Conservation (phyloP, 2,797 vertebrate genomes). For the Amphiprion clarkii region DNA sequence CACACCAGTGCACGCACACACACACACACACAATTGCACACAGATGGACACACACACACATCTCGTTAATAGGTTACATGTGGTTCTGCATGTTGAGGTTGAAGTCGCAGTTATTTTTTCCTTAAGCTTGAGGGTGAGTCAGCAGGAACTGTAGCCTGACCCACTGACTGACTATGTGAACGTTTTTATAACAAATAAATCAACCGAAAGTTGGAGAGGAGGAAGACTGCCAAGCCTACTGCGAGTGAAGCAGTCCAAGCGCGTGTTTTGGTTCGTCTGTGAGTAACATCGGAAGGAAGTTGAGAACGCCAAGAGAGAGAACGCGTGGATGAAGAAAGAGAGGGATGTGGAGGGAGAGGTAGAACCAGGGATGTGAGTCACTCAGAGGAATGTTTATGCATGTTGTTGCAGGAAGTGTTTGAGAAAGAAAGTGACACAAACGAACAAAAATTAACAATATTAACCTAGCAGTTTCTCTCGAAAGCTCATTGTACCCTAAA, state of each 20-base stretch:
- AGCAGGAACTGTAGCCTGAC: conserved; percentile 39
- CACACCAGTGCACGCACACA: conserved; percentile 12
- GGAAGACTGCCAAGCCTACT: background rate
- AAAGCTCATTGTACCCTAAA: background rate
- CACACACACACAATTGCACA: conserved; percentile 28
- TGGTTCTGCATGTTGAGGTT: conserved; percentile 43
- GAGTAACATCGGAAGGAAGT: conserved; percentile 59
- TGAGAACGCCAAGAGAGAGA: conserved; percentile 2
- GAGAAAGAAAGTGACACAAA: conserved; percentile 9
- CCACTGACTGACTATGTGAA: conserved; percentile 52
- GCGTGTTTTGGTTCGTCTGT: conserved; percentile 26
- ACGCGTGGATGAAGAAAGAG: conserved; percentile 2
- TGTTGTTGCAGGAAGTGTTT: conserved; percentile 59
- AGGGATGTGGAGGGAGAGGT: conserved; percentile 52
- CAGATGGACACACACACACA: conserved; percentile 27
- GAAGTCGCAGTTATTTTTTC: conserved; percentile 31
- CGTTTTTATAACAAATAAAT: conserved; percentile 24
- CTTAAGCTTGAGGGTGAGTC: conserved; percentile 59
- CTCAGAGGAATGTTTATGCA: conserved; percentile 52
- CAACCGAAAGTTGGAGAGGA: conserved; percentile 3
- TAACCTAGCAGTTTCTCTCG: conserved; percentile 28
- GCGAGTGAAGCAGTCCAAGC: conserved; percentile 16
- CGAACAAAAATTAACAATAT: conserved; percentile 17
- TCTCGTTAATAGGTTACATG: conserved; percentile 62
- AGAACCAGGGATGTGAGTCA: conserved; percentile 65